These are phyloP conservation scores for Caenorhabditis elegans DNA, from an alignment of 1,140 invertebrate species.

Conservation along the genomic window DNA sequence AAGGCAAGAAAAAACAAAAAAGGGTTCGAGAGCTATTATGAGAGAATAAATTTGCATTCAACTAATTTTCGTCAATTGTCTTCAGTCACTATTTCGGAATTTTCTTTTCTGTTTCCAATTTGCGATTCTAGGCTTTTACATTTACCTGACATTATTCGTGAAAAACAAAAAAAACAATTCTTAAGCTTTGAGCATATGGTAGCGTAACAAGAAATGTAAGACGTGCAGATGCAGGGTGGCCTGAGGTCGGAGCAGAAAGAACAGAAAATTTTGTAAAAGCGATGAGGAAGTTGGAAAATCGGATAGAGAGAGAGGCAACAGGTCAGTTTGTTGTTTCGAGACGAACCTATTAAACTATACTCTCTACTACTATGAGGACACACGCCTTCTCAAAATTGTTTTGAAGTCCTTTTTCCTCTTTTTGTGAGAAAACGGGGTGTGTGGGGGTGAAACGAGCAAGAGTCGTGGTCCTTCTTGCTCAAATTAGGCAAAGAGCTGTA, in stretches of 20 bases:
- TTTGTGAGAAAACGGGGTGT: background rate
- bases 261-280: background rate
- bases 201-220: background rate
- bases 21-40: no score
- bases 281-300: background rate
- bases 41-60: no score
- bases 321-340: background rate
- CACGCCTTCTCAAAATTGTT: background rate
- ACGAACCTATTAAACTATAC: constrained; percentile 16
- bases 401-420: background rate
- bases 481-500: constrained; percentile 27
- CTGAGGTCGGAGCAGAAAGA: background rate
- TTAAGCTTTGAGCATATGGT: background rate
- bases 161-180: background rate
- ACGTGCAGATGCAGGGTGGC: background rate
- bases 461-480: background rate
- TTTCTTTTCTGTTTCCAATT: background rate
- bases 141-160: background rate
- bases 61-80: no score
- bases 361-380: background rate
- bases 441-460: background rate
- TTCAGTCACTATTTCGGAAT: no score
- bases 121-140: background rate
- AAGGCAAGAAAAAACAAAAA: background rate
- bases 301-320: background rate